Conservation (phyloP, 2,888 invertebrate genomes). For the Eristalis intricaria region DNA sequence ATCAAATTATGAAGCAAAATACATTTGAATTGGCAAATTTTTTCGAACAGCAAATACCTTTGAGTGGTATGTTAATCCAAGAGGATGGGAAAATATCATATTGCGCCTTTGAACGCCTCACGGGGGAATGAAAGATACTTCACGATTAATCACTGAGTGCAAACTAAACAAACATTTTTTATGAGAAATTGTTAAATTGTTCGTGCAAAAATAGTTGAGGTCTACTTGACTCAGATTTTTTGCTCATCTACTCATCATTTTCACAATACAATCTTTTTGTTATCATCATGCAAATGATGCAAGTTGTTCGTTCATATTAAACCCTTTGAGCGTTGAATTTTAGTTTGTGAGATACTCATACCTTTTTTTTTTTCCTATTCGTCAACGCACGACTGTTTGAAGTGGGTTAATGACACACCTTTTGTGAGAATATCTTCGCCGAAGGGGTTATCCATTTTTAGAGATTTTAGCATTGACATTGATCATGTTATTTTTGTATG, state of each 20-base stretch:
- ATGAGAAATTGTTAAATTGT: constrained; percentile 8
- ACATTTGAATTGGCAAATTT: constrained; percentile 20
- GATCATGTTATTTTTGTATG: background rate
- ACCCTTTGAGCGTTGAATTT: background rate
- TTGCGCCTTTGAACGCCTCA: background rate
- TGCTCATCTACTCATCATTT: background rate
- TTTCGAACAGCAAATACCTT: constrained; percentile 8
- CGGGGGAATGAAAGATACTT: constrained; percentile 7
- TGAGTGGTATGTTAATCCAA: constrained; percentile 9
- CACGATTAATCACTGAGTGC: constrained; percentile 8
- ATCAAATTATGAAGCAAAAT: background rate
- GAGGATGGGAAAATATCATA: background rate
- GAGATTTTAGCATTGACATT: background rate
- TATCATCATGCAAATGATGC: background rate
- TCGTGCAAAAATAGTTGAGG: constrained; percentile 1
- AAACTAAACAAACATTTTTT: constrained; percentile 13
- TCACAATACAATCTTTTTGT: background rate
- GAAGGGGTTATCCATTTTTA: background rate
- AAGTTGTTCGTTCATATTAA: background rate
- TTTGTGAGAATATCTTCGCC: background rate
- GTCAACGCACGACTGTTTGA: background rate
- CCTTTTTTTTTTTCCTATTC: background rate
- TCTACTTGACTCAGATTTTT: constrained; percentile 25
- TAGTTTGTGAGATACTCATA: background rate
- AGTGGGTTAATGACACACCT: background rate